A percentile compares a stretch with the other conserved stretches of the same genome.
phyloP scores from a whole-genome alignment of 2,888 invertebrate species.

The Dascillus cervinus region DNA sequence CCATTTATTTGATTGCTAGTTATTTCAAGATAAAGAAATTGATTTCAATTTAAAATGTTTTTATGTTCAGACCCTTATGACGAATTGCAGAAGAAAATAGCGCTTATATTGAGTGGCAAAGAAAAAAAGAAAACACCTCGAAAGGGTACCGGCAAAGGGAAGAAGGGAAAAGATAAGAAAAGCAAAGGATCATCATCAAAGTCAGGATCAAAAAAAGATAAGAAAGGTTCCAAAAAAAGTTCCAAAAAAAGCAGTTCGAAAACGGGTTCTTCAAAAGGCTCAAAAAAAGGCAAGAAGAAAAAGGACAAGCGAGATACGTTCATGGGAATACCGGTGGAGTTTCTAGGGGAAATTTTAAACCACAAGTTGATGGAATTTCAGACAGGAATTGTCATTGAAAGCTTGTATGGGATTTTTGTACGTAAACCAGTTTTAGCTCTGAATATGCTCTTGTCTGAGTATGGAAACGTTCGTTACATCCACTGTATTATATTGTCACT shows the following conservation, averaged over 20 bases:
- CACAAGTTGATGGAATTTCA: slow-evolving; percentile 18
- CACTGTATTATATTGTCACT: slow-evolving; percentile 27
- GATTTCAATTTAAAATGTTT: too few relatives aligned
- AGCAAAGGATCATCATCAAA: background rate
- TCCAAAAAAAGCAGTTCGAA: slow-evolving; percentile 9
- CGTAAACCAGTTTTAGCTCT: slow-evolving; percentile 23
- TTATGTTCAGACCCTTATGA: slow-evolving; percentile 30
- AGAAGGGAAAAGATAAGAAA: slow-evolving; percentile 5
- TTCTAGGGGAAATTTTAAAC: slow-evolving; percentile 25
- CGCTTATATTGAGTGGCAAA: slow-evolving; percentile 21
- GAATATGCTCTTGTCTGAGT: slow-evolving; percentile 26
- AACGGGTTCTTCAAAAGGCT: slow-evolving; percentile 9
- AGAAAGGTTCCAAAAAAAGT: slow-evolving; percentile 14
- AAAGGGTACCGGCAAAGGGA: slow-evolving; percentile 2
- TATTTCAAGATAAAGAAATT: too few relatives aligned
- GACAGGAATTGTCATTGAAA: slow-evolving; percentile 31
- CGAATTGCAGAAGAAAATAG: slow-evolving; percentile 25
- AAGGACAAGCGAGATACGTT: slow-evolving; percentile 19
- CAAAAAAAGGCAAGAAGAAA: slow-evolving; percentile 13
- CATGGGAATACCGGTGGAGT: slow-evolving; percentile 24
- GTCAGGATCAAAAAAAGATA: slow-evolving; percentile 9
- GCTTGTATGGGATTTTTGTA: slow-evolving; percentile 32
- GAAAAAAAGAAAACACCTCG: slow-evolving; percentile 11
- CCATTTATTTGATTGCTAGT: too few relatives aligned
- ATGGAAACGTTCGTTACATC: slow-evolving; percentile 30